phyloP scores from a whole-genome alignment of 2,888 invertebrate species.

The Phyto melanocephala region DNA sequence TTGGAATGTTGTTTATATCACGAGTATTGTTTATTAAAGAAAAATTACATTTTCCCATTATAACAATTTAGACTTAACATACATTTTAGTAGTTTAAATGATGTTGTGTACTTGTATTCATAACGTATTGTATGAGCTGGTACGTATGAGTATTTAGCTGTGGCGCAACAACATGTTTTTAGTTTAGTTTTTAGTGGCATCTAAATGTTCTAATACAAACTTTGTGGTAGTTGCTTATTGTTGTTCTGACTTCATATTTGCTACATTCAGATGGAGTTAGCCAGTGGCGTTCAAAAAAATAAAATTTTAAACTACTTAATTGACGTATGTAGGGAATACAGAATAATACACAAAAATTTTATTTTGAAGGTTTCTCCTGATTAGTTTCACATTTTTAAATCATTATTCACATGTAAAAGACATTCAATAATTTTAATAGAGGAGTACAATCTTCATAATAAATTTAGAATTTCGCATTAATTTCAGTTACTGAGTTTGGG shows the following conservation, averaged over 20 bases:
- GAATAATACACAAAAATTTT: too few relatives aligned
- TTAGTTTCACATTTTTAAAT: too few relatives aligned
- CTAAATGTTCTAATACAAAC: conserved; percentile 40
- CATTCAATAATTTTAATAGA: too few relatives aligned
- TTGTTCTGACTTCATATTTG: not conserved
- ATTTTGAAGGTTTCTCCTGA: too few relatives aligned
- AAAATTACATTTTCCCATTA: conserved; percentile 58
- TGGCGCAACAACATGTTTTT: too few relatives aligned
- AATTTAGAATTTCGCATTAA: too few relatives aligned
- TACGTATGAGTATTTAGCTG: not conserved
- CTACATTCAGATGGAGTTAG: not conserved
- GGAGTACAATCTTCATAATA: too few relatives aligned
- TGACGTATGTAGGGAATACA: too few relatives aligned
- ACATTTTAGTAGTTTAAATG: conserved; percentile 52
- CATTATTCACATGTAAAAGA: too few relatives aligned
- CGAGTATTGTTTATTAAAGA: conserved; percentile 60
- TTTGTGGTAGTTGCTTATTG: not conserved
- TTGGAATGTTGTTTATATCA: conserved; percentile 62
- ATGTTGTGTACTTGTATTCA: not conserved
- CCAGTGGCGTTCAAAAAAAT: conserved; percentile 7
- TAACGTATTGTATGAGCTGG: not conserved
- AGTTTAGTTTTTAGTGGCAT: conserved; percentile 26
- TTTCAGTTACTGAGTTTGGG: too few relatives aligned
- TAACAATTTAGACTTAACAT: conserved; percentile 57
- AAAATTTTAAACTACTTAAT: too few relatives aligned